phyloP scores from a whole-genome alignment of 2,113 vertebrate species.

The Petrocephalus zakoni region DNA sequence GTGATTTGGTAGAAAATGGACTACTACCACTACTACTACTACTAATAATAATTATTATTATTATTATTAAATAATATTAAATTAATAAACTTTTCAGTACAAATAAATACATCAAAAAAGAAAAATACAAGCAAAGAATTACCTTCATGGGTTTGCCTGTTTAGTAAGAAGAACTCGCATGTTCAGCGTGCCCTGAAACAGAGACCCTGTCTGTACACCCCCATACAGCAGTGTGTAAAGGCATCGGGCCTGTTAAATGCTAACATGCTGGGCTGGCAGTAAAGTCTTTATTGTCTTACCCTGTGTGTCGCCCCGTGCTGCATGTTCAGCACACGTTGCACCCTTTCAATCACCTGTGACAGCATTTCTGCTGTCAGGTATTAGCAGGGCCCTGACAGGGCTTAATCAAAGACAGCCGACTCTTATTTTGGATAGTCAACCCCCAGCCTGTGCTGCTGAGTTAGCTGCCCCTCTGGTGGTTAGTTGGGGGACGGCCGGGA shows the following conservation, averaged over 20 bases:
- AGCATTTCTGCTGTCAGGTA: neutral
- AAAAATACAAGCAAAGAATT: neutral
- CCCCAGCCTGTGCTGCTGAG: neutral
- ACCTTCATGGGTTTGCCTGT: neutral
- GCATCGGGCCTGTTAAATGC: neutral
- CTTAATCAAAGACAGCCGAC: neutral
- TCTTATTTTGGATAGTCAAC: neutral
- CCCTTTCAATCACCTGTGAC: neutral
- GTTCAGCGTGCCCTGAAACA: neutral
- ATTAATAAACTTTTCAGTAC: neutral
- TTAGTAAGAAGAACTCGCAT: neutral
- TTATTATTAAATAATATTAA: neutral
- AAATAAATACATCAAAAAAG: neutral
- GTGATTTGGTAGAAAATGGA: neutral
- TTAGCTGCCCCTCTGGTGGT: neutral
- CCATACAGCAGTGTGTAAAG: neutral
- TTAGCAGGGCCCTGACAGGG: neutral
- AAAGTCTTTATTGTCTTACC: neutral
- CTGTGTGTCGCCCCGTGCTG: neutral
- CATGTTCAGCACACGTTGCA: neutral
- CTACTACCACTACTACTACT: neutral
- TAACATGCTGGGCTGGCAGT: neutral
- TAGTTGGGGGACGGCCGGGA: neutral
- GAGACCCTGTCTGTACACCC: neutral
- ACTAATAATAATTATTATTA: neutral